phyloP scores from a whole-genome alignment of 2,113 vertebrate genomes.

The Cepphus grylle region DNA sequence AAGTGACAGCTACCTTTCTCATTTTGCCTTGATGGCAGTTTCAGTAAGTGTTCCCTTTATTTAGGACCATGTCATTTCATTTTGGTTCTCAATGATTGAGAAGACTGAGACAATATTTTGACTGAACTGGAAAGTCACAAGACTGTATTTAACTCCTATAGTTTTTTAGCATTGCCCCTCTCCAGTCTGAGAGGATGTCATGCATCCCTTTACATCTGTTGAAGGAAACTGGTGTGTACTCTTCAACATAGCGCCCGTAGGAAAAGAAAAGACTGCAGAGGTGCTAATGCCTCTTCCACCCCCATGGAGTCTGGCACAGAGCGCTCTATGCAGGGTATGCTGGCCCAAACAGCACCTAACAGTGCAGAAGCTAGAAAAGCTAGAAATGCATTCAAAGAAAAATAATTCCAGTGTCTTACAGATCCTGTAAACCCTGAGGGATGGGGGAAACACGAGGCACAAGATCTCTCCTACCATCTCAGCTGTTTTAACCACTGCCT shows the following conservation, averaged over 20 bases:
- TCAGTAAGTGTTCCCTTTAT: neutral
- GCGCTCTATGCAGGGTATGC: neutral
- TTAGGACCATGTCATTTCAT: neutral
- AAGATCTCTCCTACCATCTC: neutral
- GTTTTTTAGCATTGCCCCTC: neutral
- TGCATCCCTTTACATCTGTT: neutral
- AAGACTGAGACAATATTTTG: neutral
- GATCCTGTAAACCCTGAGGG: neutral
- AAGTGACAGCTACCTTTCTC: neutral
- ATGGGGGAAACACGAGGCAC: neutral
- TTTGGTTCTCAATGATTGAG: neutral
- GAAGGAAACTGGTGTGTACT: neutral
- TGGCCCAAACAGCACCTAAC: neutral
- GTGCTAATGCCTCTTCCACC: neutral
- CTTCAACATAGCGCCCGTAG: neutral
- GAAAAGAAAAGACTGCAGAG: neutral
- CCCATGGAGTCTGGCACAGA: neutral
- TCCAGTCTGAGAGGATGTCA: neutral
- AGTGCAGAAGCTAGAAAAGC: conserved; percentile 19
- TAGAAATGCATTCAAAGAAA: conserved; percentile 26
- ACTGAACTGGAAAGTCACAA: neutral
- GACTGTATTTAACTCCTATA: neutral
- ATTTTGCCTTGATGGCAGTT: neutral
- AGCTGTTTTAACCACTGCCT: neutral
- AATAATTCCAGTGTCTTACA: conserved; percentile 46